phyloP scores from a whole-genome alignment of 2,797 vertebrate genomes.

The Miichthys miiuy region DNA sequence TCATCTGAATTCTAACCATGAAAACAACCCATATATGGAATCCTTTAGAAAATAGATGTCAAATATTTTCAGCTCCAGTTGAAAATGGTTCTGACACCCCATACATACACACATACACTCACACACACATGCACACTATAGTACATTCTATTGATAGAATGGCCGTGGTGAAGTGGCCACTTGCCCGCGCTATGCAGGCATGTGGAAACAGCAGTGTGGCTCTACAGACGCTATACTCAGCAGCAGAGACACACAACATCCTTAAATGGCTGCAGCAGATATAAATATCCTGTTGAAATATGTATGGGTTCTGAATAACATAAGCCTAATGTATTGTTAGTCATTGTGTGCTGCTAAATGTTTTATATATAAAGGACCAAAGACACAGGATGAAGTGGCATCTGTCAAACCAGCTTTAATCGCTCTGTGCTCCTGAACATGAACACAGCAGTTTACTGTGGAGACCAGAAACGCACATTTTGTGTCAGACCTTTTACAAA shows the following conservation, averaged over 20 bases:
- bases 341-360: conserved; percentile 30
- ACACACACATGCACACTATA: background rate
- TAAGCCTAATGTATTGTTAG: conserved; percentile 55
- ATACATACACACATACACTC: too few species aligned
- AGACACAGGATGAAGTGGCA: conserved; percentile 31
- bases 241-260: background rate
- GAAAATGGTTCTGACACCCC: too few species aligned
- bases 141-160: background rate
- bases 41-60: too few species aligned
- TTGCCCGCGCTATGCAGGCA: background rate
- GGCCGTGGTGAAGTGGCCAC: background rate
- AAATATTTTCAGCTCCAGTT: too few species aligned
- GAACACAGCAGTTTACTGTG: background rate
- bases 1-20: too few species aligned
- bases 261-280: conserved; percentile 37
- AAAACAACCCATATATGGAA: too few species aligned
- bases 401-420: conserved; percentile 39
- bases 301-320: conserved; percentile 31
- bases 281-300: conserved; percentile 55
- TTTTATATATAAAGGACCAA: conserved; percentile 42
- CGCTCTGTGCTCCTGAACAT: background rate
- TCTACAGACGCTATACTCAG: background rate
- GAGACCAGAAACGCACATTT: background rate
- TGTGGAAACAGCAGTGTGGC: background rate
- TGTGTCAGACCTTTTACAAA: background rate